These are phyloP conservation scores for Drosophila nr. fundita DNA, from an alignment of 2,888 invertebrate species.

Conservation along the genomic window DNA sequence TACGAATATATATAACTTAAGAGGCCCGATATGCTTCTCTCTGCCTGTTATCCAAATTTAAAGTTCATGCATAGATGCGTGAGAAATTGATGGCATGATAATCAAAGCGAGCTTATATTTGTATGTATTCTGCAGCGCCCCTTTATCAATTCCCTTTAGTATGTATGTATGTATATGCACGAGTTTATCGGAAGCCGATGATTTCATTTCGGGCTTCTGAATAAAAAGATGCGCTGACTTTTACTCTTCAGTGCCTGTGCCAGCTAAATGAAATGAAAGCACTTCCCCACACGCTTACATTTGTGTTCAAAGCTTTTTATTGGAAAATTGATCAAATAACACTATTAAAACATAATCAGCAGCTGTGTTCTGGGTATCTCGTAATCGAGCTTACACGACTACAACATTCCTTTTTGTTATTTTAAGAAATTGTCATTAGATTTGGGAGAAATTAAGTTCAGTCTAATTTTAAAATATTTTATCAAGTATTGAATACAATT, in stretches of 20 bases:
- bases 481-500: not conserved
- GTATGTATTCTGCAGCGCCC: not conserved
- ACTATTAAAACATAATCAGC: not conserved
- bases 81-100: not conserved
- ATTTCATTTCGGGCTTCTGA: not conserved
- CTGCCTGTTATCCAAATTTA: not conserved
- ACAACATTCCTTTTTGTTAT: not conserved
- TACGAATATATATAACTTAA: not conserved
- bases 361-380: not conserved
- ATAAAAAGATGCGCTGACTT: not conserved
- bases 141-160: not conserved
- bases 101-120: not conserved
- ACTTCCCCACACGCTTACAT: not conserved
- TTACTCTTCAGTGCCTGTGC: not conserved
- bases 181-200: too few relatives aligned
- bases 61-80: not conserved
- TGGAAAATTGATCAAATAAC: not conserved
- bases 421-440: not conserved
- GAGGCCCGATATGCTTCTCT: not conserved
- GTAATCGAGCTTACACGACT: not conserved
- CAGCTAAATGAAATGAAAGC: not conserved
- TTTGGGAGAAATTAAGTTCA: too few relatives aligned
- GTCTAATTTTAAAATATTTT: too few relatives aligned
- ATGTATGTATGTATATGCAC: not conserved
- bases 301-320: not conserved